Evolutionary conservation across 2,888 invertebrate species (phyloP), one percentile per base, ranked within the genome.

Genomic region (Leptogaster cylindrica): DNA sequence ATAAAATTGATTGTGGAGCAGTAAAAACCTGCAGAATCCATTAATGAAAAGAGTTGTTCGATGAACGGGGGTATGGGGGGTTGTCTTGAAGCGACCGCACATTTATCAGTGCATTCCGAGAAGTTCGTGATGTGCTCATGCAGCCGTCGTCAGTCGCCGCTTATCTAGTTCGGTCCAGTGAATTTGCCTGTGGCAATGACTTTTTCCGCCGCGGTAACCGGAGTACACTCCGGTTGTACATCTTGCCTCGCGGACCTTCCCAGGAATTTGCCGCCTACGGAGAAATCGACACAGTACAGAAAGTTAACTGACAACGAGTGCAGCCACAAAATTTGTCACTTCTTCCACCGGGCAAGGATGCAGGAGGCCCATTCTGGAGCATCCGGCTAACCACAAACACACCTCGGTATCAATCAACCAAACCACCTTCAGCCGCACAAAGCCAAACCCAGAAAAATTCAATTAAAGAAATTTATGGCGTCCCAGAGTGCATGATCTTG

Each of bases 401-500:
- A 8, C 23, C 14, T 46, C 10, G 20, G 28, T 41, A 58, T 58
- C 25, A 63, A 28, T 63, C 61, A 63, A 16, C 28, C 23, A 46
- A n/a, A 63, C 18, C 31, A 44, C 28, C 18, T 63, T 27, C 23
- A 41, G 25, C n/a, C 31, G 28, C 46, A 48, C 46, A 31, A 8
- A 23, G 41, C 10, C 64, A 8, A 6, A 10, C 66, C 48, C 27
- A 41, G 39, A 31, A 69, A 64, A 55, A 64, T 69, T 66, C 64
- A 69, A 66, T 66, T 66, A 69, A 69, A 48, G 39, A 66, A 65
- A 69, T 69, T 66, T 69, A 69, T 55, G 64, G 36, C 58, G 12
- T 66, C 48, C 66, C 63, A 46, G 55, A 36, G 51, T 39, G 27
- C 20, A 64, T 52, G 65, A 68, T 58, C 66, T 61, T 61, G 50